phyloP scores from a whole-genome alignment of 2,113 vertebrate genomes.

The Pseudorectes ferrugineus region DNA sequence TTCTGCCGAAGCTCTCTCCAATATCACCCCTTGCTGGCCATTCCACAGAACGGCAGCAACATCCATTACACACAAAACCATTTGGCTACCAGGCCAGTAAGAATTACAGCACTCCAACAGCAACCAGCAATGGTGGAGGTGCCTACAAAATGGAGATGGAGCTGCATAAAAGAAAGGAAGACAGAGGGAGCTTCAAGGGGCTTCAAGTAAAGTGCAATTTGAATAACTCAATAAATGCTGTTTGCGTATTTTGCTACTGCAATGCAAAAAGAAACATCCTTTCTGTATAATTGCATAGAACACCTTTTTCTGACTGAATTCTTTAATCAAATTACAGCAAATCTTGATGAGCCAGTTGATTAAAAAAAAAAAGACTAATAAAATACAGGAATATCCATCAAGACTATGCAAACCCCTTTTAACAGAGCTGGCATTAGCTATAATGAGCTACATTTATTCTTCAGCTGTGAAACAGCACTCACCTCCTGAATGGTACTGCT shows the following conservation, averaged over 20 bases:
- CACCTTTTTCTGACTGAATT: conserved; percentile 25
- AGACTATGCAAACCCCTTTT: conserved; percentile 59
- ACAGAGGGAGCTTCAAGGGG: background rate
- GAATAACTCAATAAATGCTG: background rate
- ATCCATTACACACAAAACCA: background rate
- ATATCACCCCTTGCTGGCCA: conserved; percentile 64
- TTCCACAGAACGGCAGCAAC: conserved; percentile 15
- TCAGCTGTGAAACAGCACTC: conserved; percentile 76
- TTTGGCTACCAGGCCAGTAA: background rate
- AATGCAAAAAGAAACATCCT: background rate
- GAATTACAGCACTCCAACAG: background rate
- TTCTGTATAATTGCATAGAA: background rate
- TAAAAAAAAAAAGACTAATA: conserved; percentile 46
- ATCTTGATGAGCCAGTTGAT: conserved; percentile 52
- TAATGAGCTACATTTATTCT: conserved; percentile 77
- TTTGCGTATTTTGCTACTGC: background rate
- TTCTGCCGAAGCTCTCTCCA: conserved; percentile 24
- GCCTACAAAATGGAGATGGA: background rate
- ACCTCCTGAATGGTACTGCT: conserved; percentile 99
- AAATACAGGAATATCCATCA: conserved; percentile 64
- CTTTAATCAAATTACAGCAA: conserved; percentile 58
- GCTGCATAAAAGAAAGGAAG: background rate
- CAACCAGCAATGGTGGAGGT: background rate
- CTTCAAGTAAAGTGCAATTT: background rate
- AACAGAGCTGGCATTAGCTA: conserved; percentile 69